Conservation (phyloP, 2,888 invertebrate species). For the Meteorus colon region DNA sequence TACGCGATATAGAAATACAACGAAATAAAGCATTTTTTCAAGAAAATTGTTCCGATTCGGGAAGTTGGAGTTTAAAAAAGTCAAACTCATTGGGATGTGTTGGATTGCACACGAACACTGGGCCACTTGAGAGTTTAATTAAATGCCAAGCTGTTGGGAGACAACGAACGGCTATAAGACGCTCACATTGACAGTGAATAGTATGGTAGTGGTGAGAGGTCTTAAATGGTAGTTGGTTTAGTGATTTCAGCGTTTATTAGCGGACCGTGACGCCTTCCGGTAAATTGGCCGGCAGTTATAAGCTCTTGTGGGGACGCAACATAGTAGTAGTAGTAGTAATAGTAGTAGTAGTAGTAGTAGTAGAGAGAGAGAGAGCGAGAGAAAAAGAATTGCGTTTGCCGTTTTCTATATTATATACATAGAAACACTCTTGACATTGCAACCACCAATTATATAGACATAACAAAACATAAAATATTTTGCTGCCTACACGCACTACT, state of each 20-base stretch:
- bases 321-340: no score
- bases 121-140: conserved; percentile 65
- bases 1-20: no score
- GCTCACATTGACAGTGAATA: background rate
- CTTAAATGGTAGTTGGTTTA: conserved; percentile 64
- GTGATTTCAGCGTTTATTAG: conserved; percentile 71
- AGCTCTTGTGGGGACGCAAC: conserved; percentile 57
- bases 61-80: background rate
- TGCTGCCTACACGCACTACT: no score
- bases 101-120: conserved; percentile 50
- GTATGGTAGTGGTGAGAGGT: conserved; percentile 12
- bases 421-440: no score
- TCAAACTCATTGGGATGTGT: no score
- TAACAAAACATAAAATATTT: no score
- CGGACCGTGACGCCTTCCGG: conserved; percentile 65
- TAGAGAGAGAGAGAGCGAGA: no score
- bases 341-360: no score
- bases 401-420: no score
- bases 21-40: background rate
- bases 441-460: no score
- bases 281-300: conserved; percentile 68
- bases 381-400: no score
- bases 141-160: conserved; percentile 55
- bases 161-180: conserved; percentile 29
- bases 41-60: background rate